Conservation (phyloP, 2,888 invertebrate species). For the Allophyes oxyacanthae region DNA sequence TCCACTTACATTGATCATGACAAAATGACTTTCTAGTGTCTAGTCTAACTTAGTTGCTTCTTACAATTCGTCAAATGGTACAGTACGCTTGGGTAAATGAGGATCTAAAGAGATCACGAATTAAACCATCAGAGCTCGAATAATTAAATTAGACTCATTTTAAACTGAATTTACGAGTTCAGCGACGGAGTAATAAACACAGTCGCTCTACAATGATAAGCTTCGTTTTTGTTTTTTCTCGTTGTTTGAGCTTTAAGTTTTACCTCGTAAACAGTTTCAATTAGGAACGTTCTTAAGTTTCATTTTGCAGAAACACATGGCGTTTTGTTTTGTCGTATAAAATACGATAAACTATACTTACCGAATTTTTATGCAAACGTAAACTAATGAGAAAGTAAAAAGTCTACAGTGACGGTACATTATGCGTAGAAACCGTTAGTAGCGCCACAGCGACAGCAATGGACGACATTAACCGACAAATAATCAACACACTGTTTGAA, state of each 20-base stretch:
- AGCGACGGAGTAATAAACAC: conserved; percentile 61
- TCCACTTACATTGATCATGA: no score
- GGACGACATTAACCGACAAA: conserved; percentile 12
- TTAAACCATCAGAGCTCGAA: conserved; percentile 57
- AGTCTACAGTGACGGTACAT: no score
- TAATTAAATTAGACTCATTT: conserved; percentile 67
- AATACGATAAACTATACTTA: no score
- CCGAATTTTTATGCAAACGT: no score
- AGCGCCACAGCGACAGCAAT: conserved; percentile 13
- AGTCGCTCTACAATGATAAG: conserved; percentile 60
- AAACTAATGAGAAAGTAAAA: no score
- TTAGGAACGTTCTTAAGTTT: neutral
- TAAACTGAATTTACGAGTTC: conserved; percentile 65
- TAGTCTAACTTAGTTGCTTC: neutral
- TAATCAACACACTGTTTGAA: conserved; percentile 27
- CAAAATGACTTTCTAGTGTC: no score
- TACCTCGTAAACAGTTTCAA: conserved; percentile 1
- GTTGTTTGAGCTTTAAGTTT: conserved; percentile 16
- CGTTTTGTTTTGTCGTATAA: no score
- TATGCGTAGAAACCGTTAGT: neutral
- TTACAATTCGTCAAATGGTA: conserved; percentile 1
- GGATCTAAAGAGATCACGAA: conserved; percentile 51
- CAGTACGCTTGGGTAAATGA: conserved; percentile 21
- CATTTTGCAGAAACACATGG: no score
- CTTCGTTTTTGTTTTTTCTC: conserved; percentile 52